Conservation (phyloP, 2,888 invertebrate genomes). For the Metalampra italica region DNA sequence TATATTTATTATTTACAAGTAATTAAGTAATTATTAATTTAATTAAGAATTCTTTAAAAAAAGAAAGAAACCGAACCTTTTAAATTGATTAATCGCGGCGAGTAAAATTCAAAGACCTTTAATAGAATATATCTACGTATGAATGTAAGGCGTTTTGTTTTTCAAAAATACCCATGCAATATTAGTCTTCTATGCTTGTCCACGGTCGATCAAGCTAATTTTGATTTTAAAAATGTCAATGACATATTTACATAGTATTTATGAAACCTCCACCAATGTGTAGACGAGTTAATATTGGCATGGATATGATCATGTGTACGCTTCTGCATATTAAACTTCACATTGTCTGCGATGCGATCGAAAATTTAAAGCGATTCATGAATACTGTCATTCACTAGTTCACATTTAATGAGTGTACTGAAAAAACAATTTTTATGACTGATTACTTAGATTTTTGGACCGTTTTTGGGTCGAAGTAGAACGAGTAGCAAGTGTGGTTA, state of each 20-base stretch:
- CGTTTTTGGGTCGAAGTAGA: no score
- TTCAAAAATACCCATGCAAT: conserved; percentile 66
- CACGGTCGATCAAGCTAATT: conserved; percentile 34
- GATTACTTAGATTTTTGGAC: no score
- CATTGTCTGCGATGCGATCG: conserved; percentile 60
- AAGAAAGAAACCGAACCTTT: no score
- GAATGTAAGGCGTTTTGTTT: background rate
- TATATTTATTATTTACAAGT: no score
- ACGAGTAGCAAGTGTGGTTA: no score
- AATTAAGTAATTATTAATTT: no score
- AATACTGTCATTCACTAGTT: conserved; percentile 43
- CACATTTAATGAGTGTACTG: conserved; percentile 37
- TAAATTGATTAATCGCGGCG: no score
- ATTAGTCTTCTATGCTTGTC: conserved; percentile 58
- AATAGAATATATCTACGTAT: background rate
- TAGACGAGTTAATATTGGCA: conserved; percentile 66
- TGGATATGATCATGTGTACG: conserved; percentile 52
- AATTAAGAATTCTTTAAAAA: no score
- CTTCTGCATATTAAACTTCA: conserved; percentile 29
- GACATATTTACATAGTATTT: conserved; percentile 37
- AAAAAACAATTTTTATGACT: background rate
- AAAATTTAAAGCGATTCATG: conserved; percentile 50
- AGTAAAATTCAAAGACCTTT: background rate
- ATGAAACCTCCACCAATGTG: conserved; percentile 58
- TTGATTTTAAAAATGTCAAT: conserved; percentile 27